Evolutionary conservation across 2,797 vertebrate species (phyloP), one percentile per base, ranked within the genome.

Genomic region (Rhyacichthys aspro): DNA sequence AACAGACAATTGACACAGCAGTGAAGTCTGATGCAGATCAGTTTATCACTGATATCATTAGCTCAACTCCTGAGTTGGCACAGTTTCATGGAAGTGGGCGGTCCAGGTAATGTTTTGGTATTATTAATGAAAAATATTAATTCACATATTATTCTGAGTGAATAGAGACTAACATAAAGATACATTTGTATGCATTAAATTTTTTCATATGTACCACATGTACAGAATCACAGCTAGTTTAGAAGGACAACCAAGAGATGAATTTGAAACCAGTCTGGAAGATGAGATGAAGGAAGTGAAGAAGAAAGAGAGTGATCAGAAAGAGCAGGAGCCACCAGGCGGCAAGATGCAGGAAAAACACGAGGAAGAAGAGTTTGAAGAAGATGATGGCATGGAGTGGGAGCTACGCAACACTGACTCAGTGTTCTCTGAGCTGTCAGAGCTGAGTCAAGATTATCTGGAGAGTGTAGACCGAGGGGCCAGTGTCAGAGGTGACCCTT

Each of bases 321-420:
- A 69, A 39, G 37, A 5, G 41, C 70, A 68, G 36, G 63, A 67
- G 50, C 57, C 16, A 43, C 45, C 55, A 34, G 46, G 7, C 11
- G 62, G 11, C 49, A 44, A 73, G 5, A 48, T 49, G 19, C 56
- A 44, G 28, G 66, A 58, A 10, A 50, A 78, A 9, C 54, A 66
- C 0, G 41, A 74, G 3, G 54, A 66, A 5, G 62, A 64, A 5
- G 86, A 78, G 16, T 70, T 43, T 36, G 82, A 84, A 23, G 86
- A 89, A 12, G 90, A 91, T 8, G 86, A 91, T 9, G 74, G 76
- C 36, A 39, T 92, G 74, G 93, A 93, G 70, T 92, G 86, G 90
- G 90, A 93, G 37, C 84, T 90, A 43, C 90, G 93, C 61, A 93
- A 94, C 83, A 93, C 88, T 0, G 90, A 93, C 73, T 94, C 93